A percentile compares a stretch with the other conserved stretches of the same genome.
phyloP scores from a whole-genome alignment of 2,113 vertebrate genomes.

The Etheostoma spectabile region DNA sequence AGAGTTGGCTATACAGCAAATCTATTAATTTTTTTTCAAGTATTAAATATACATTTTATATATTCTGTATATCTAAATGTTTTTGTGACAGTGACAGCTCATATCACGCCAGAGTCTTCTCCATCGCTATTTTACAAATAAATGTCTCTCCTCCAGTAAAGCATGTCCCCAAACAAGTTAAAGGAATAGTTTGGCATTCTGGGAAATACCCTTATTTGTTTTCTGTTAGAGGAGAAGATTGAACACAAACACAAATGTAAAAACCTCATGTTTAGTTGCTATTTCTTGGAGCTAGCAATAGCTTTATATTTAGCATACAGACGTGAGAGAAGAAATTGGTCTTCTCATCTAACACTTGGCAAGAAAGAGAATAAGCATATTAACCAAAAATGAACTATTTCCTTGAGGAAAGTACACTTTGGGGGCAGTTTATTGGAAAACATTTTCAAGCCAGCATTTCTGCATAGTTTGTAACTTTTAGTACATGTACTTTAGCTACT shows the following conservation, averaged over 20 bases:
- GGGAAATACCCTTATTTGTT: background rate
- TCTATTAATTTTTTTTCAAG: constrained; percentile 59
- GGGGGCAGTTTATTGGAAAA: constrained; percentile 12
- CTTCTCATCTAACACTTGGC: background rate
- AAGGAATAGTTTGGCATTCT: constrained; percentile 7
- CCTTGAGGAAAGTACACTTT: background rate
- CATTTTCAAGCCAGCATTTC: constrained; percentile 47
- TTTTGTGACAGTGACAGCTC: constrained; percentile 68
- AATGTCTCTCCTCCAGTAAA: constrained; percentile 41
- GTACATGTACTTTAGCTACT: constrained; percentile 10
- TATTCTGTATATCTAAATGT: constrained; percentile 77
- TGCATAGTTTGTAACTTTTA: constrained; percentile 32
- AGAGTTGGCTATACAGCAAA: constrained; percentile 48
- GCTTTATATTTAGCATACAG: background rate
- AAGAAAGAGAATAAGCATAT: background rate
- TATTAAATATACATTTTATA: constrained; percentile 75
- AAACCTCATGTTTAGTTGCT: background rate
- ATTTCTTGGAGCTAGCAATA: background rate
- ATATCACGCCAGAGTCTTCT: constrained; percentile 53
- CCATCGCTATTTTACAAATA: constrained; percentile 44
- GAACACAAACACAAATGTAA: background rate
- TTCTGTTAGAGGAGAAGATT: constrained; percentile 10
- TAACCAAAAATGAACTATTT: background rate
- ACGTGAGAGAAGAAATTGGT: background rate
- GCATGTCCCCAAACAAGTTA: background rate